phyloP scores from a whole-genome alignment of 2,888 invertebrate genomes.

The Drosophila parthenogenetica region DNA sequence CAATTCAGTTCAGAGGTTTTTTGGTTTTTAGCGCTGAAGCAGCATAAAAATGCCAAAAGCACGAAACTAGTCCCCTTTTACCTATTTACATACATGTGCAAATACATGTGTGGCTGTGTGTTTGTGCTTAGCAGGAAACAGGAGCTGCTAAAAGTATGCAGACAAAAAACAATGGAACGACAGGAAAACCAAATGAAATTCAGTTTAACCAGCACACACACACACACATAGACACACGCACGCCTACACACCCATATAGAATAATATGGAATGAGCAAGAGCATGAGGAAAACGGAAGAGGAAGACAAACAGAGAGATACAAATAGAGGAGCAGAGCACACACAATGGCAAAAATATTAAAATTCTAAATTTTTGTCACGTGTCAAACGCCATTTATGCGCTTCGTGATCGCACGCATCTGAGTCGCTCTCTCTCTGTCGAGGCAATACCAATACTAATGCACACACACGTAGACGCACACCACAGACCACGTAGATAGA shows the following conservation, averaged over 20 bases:
- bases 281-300: neutral
- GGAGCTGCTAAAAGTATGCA: constrained; percentile 26
- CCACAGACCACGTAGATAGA: constrained; percentile 31
- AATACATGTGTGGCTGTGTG: neutral
- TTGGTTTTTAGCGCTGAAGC: constrained; percentile 10
- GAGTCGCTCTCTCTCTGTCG: constrained; percentile 20
- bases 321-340: constrained; percentile 3
- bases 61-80: neutral
- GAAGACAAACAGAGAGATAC: constrained; percentile 8
- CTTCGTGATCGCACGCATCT: constrained; percentile 76
- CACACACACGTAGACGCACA: constrained; percentile 40
- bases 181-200: constrained; percentile 71
- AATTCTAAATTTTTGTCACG: constrained; percentile 78
- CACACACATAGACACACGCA: constrained; percentile 14
- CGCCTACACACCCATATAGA: neutral
- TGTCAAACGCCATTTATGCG: constrained; percentile 80
- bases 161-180: constrained; percentile 52
- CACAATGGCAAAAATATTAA: constrained; percentile 69
- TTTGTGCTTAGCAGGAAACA: constrained; percentile 19
- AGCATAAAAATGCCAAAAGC: constrained; percentile 27
- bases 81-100: constrained; percentile 1
- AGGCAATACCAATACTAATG: constrained; percentile 44
- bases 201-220: constrained; percentile 54
- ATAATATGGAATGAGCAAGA: neutral
- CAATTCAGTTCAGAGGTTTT: constrained; percentile 21